Base-by-base conservation (phyloP, 2,113 vertebrate species). In the Dunckerocampus dactyliophorus region DNA sequence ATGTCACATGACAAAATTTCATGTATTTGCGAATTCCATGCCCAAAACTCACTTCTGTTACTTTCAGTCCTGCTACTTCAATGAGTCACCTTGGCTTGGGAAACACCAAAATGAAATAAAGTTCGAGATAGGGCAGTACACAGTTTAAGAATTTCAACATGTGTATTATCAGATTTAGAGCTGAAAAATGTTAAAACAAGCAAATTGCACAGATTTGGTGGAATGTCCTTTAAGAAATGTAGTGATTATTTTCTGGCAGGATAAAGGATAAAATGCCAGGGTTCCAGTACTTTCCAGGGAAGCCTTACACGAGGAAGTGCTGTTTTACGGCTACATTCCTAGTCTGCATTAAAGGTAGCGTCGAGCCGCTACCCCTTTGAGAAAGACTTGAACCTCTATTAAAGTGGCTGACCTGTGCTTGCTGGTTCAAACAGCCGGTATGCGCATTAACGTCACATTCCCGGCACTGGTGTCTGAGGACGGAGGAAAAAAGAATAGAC, bases 271-370 rank as follows among this genome's bases (percentile, higher is more conserved):
- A 85, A 77, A 79, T 69, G 51, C 37, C 62, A 50, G 76, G 65
- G 49, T 76, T 47, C 56, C 59, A 16, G 53, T 21, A 39, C 73
- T 77, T 82, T 75, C 65, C 62, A 72, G 72, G 72, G 59, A 71
- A 64, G 31, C 72, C 77, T 76, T 83, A 85, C 82, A 83, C 59
- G 77, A 84, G 83, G 82, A 88, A 88, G 80, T 82, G 65, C 74
- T 87, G 76, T 86, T 89, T 90, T 88, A 89, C 45, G 74, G 81
- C 78, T 85, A 72, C 83, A 88, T 89, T 90, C 85, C 85, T 86
- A 75, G 76, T 85, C 77, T 72, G 81, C 80, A 82, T 87, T 89
- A 90, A 89, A 87, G 81, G 87, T 78, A 85, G 81, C 78, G 81
- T 83, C 62, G 62, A 81, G 69, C 87, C 82, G 63, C 83, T 64